These are phyloP conservation scores for Furnarius figulus DNA, from an alignment of 2,113 vertebrate species.

Conservation along the genomic window DNA sequence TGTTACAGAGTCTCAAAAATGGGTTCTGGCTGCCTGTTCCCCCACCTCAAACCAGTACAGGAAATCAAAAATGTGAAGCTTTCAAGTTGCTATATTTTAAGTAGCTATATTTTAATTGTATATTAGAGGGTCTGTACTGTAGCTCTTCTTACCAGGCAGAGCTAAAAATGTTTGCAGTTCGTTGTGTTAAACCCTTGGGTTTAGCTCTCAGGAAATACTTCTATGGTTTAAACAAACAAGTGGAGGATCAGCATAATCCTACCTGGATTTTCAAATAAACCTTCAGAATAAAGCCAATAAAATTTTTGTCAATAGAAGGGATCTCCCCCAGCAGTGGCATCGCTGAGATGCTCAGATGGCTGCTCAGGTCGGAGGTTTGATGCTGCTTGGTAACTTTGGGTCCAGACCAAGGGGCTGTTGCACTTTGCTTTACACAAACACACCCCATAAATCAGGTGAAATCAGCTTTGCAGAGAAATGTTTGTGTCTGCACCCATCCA, in stretches of 20 bases:
- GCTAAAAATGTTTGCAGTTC: not conserved
- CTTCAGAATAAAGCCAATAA: conserved; percentile 25
- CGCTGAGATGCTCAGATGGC: conserved; percentile 3
- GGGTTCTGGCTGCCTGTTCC: not conserved
- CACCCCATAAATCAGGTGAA: not conserved
- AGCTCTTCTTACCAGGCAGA: not conserved
- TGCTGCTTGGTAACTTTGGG: conserved; percentile 7
- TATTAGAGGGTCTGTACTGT: not conserved
- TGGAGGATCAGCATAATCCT: not conserved
- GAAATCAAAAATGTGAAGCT: not conserved
- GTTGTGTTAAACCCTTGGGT: not conserved
- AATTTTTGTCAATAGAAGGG: not conserved
- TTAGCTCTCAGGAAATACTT: not conserved
- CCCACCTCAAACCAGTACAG: not conserved
- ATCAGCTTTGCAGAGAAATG: not conserved
- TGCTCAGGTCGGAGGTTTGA: not conserved
- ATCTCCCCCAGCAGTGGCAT: not conserved
- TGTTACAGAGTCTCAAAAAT: not conserved
- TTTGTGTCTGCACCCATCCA: not conserved
- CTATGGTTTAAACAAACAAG: not conserved
- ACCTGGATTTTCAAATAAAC: conserved; percentile 8
- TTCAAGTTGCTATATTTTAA: not conserved
- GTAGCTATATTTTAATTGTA: not conserved
- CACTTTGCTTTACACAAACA: conserved; percentile 7
- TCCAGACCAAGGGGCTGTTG: conserved; percentile 14